Conservation (phyloP, 2,888 invertebrate genomes). For the Oscheius myriophilus region DNA sequence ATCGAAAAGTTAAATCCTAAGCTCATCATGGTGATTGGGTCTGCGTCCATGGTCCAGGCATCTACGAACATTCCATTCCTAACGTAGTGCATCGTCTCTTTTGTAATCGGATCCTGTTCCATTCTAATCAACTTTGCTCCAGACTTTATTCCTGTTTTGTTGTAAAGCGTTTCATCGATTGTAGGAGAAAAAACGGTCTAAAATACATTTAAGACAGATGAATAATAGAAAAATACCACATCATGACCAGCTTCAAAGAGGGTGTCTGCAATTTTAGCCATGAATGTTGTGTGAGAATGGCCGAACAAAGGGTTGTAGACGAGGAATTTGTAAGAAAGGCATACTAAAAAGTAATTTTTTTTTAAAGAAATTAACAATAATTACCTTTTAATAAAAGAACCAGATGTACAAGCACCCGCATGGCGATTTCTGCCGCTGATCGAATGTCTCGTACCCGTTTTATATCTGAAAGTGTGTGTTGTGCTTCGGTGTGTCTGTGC, state of each 20-base stretch:
- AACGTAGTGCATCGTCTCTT: not conserved
- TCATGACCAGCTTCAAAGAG: conserved; percentile 42
- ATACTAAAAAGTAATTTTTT: not conserved
- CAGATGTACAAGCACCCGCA: not conserved
- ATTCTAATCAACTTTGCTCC: not conserved
- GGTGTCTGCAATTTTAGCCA: conserved; percentile 40
- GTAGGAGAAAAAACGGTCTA: conserved; percentile 6
- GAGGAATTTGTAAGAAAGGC: conserved; percentile 27
- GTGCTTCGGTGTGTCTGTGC: no score
- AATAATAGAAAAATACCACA: conserved; percentile 28
- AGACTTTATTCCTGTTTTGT: not conserved
- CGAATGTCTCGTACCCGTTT: no score
- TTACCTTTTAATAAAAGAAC: not conserved
- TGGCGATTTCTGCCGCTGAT: no score
- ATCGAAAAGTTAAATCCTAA: not conserved
- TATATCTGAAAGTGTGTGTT: no score
- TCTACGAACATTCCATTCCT: not conserved
- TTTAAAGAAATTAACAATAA: not conserved
- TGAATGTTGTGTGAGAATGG: conserved; percentile 39
- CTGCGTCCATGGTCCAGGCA: conserved; percentile 5
- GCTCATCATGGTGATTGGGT: not conserved
- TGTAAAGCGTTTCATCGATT: not conserved
- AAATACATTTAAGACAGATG: not conserved
- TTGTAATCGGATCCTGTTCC: not conserved
- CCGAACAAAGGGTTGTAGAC: conserved; percentile 42